Evolutionary conservation across 2,888 invertebrate genomes (phyloP), one percentile per base, ranked within the genome.

Genomic region (Hydrotaea cyrtoneurina): DNA sequence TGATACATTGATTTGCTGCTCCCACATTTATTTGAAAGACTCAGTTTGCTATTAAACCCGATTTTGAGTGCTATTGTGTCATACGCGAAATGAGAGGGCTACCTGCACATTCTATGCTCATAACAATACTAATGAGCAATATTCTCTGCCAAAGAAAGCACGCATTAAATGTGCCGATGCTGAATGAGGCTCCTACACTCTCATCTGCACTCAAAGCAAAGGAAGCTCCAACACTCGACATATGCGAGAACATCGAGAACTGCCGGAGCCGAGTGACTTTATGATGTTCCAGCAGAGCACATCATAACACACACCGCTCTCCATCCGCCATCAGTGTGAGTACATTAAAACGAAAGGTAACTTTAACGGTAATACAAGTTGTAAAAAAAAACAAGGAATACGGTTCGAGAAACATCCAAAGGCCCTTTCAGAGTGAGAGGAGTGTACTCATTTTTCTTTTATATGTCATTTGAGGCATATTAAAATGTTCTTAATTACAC

Each of bases 391-490:
- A 76, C 31, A 69, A 21, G 19, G 43, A 64, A 23, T 31, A 50
- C 19, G 36, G 46, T 15, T 19, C 66, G 53, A 23, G 31, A 15
- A 74, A 26, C 64, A 46, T 10, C 62, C 21, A 53, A n/a, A 73
- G 21, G 66, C 66, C 55, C 8, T 64, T 39, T 59, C 43, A 72
- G 23, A 72, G 50, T 10, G 26, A 46, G 71, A 26, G 72, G 62
- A 76, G 78, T 50, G 62, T 71, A 71, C 43, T 72, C 43, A 75
- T 75, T 78, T 82, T 72, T 71, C 71, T 75, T 82, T 82, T 78
- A 82, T 82, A 75, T 82, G 79, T 43, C 76, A 83, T 83, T 83
- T 73, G 80, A 83, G 77, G 79, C 79, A 77, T 66, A 80, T 83
- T 83, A 83, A 83, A 80, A 80, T 66, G 55, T 83, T 79, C 72